Percentiles rank a stretch among this genome's conserved stretches.
Conservation (phyloP, 2,797 vertebrate genomes). For the Bufotes viridis region DNA sequence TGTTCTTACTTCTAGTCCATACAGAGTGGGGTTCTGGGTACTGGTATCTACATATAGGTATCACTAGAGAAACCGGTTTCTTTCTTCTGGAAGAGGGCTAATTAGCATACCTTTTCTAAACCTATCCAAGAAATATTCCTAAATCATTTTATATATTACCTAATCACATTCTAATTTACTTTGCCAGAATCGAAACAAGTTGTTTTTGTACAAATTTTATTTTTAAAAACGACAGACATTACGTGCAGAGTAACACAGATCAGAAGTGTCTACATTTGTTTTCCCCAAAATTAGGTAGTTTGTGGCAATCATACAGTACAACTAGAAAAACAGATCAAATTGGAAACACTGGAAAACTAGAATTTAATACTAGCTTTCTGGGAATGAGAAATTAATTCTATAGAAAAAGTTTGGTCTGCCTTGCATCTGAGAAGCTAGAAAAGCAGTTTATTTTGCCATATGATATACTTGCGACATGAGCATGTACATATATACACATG, state of each 20-base stretch:
- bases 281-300: constrained; percentile 16
- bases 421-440: neutral
- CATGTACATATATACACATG: neutral
- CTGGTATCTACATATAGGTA: too few relatives aligned
- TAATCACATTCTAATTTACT: too few relatives aligned
- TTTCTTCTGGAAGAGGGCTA: too few relatives aligned
- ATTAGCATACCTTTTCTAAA: too few relatives aligned
- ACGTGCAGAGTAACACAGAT: constrained; percentile 31
- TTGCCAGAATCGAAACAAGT: too few relatives aligned
- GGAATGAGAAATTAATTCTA: constrained; percentile 11
- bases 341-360: neutral
- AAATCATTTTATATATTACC: too few relatives aligned
- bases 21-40: too few relatives aligned
- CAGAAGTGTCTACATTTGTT: neutral
- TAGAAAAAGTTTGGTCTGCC: constrained; percentile 6
- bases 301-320: constrained; percentile 32
- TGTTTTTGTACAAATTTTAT: constrained; percentile 44
- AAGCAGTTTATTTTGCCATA: neutral
- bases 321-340: neutral
- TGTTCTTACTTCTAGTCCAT: too few relatives aligned
- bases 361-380: neutral
- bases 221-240: constrained; percentile 46
- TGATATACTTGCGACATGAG: neutral
- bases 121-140: too few relatives aligned
- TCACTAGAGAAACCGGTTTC: too few relatives aligned